Evolutionary conservation across 2,797 vertebrate species (phyloP).

Genomic region (Gobionotothen gibberifrons): DNA sequence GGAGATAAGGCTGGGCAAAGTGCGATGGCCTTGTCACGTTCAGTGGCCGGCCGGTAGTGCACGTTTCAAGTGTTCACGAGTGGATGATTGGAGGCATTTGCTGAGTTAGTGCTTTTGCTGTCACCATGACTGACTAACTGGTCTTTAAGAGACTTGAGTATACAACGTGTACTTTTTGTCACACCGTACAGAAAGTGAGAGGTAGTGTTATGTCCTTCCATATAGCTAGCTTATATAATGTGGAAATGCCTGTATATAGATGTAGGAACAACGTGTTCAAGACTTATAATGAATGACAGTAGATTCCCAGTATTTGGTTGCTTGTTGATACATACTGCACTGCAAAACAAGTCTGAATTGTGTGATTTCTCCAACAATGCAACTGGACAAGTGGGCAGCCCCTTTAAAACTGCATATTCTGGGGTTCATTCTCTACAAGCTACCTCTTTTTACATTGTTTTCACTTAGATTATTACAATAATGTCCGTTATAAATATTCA

Average conservation of each 20-base stretch:
- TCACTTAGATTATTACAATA: not conserved
- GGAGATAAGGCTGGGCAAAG: conserved; percentile 68
- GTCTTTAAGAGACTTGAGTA: not conserved
- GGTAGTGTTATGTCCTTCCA: not conserved
- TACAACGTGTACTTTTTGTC: not conserved
- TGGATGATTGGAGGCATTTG: not conserved
- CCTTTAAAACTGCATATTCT: not conserved
- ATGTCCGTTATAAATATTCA: not conserved
- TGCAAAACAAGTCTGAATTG: not conserved
- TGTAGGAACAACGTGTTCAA: not conserved
- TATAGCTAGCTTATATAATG: not conserved
- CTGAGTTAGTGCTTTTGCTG: conserved; percentile 23
- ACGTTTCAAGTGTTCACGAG: conserved; percentile 8
- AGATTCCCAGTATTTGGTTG: not conserved
- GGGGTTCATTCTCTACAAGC: no score
- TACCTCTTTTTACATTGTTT: not conserved
- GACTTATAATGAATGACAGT: not conserved
- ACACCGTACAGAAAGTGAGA: not conserved
- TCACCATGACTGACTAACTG: not conserved
- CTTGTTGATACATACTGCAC: not conserved
- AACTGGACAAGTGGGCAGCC: not conserved
- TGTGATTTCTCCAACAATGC: not conserved
- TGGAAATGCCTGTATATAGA: not conserved
- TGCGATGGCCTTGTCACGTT: conserved; percentile 43
- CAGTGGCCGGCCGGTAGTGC: not conserved